Conservation (phyloP, 2,797 vertebrate genomes). For the Cossypha polioptera region DNA sequence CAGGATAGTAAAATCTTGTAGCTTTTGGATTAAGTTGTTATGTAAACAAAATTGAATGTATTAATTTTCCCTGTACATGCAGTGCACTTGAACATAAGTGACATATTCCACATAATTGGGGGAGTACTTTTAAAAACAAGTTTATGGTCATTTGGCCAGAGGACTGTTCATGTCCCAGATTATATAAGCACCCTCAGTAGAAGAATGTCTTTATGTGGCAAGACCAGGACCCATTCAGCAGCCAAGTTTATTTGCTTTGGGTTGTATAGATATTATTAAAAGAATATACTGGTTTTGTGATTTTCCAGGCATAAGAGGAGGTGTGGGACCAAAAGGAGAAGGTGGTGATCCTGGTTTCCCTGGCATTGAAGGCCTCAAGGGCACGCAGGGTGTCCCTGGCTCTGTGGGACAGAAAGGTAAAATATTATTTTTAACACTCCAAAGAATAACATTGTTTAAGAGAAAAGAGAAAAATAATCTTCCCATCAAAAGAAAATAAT, state of each 20-base stretch:
- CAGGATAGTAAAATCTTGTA: background rate
- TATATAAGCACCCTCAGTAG: background rate
- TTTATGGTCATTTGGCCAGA: background rate
- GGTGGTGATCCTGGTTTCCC: constrained; percentile 67
- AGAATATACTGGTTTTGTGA: background rate
- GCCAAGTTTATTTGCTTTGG: background rate
- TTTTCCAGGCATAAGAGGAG: constrained; percentile 74
- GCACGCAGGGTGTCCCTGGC: constrained; percentile 81
- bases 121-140: background rate
- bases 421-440: background rate
- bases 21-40: background rate
- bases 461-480: background rate
- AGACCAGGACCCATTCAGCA: background rate
- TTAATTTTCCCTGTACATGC: background rate
- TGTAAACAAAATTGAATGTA: background rate
- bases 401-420: constrained; percentile 83
- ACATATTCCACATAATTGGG: background rate
- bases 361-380: constrained; percentile 76
- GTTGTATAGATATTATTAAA: background rate
- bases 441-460: background rate
- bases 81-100: background rate
- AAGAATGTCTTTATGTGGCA: background rate
- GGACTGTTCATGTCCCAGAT: background rate
- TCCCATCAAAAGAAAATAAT: background rate
- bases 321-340: constrained; percentile 70